Evolutionary conservation across 2,888 invertebrate genomes (phyloP).

Genomic region (Drosophila falleni): DNA sequence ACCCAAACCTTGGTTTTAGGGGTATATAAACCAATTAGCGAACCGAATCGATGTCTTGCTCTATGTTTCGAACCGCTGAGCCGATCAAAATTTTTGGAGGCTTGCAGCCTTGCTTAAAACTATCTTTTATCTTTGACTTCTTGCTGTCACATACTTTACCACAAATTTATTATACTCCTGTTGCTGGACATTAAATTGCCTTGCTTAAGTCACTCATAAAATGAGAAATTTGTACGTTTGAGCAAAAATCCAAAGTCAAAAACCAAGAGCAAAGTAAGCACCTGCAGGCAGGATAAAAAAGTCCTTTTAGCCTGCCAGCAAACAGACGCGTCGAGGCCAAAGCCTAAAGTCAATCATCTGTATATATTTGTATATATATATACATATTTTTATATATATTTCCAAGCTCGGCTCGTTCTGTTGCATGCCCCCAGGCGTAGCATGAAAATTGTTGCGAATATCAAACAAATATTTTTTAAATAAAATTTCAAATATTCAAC

Average conservation of each 20-base stretch:
- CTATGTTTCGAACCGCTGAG: no score
- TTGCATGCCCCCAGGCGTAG: slow-evolving; percentile 6
- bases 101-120: no score
- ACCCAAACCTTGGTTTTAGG: no score
- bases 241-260: background rate
- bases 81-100: no score
- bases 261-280: background rate
- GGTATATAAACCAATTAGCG: no score
- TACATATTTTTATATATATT: no score
- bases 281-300: slow-evolving; percentile 17
- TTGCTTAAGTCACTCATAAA: slow-evolving; percentile 22
- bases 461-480: background rate
- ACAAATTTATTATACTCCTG: background rate
- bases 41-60: no score
- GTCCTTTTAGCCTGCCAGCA: slow-evolving; percentile 21
- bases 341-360: slow-evolving; percentile 37
- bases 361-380: background rate
- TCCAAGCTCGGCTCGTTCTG: background rate
- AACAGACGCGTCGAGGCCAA: slow-evolving; percentile 36
- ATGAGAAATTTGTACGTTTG: slow-evolving; percentile 36
- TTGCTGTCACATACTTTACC: background rate
- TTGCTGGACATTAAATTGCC: background rate
- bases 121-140: no score
- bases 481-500: background rate
- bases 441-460: background rate